These are phyloP conservation scores for Orcinus orca DNA, from an alignment of 2,113 vertebrate species.

Conservation along the genomic window DNA sequence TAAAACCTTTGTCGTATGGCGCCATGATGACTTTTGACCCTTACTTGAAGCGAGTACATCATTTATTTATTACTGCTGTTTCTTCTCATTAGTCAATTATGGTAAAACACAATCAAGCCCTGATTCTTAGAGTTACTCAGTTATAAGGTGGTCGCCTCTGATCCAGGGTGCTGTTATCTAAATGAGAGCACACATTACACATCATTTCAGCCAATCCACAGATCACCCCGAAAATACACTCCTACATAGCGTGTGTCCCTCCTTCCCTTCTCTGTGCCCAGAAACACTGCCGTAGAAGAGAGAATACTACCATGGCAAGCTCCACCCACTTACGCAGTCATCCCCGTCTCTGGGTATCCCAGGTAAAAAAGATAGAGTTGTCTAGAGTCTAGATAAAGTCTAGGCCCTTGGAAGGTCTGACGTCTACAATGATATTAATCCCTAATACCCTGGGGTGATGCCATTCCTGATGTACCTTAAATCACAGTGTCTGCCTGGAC, in stretches of 20 bases:
- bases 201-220: not conserved
- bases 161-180: not conserved
- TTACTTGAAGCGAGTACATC: not conserved
- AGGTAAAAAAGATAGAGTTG: not conserved
- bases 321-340: not conserved
- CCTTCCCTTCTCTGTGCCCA: not conserved
- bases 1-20: not conserved
- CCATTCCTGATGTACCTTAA: not conserved
- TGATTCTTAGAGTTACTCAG: not conserved
- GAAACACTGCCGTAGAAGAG: not conserved
- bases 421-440: not conserved
- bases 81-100: not conserved
- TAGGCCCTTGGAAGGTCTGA: not conserved
- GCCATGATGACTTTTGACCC: not conserved
- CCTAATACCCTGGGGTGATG: not conserved
- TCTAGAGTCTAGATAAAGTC: not conserved
- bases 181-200: not conserved
- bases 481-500: not conserved
- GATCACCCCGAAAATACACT: not conserved
- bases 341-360: not conserved
- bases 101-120: not conserved
- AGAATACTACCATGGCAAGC: not conserved
- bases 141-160: not conserved
- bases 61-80: not conserved
- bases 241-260: not conserved